Percentiles rank a stretch among this genome's conserved stretches.
Conservation (phyloP, 2,888 invertebrate genomes). For the Trypoxylon attenuatum region DNA sequence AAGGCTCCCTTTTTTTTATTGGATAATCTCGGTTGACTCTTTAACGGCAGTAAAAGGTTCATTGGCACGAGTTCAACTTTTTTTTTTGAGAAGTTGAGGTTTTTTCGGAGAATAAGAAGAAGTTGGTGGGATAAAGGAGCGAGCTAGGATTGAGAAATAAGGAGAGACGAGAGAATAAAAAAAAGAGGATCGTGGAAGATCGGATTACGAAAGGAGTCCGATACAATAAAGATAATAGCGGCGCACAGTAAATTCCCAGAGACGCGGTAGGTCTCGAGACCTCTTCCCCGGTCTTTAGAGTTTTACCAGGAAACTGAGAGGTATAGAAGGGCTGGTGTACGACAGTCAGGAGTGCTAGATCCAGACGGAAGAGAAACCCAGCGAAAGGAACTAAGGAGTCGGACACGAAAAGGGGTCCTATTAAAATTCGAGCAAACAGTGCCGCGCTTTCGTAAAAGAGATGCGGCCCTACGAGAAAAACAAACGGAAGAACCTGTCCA, state of each 20-base stretch:
- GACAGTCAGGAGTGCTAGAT: too few species aligned
- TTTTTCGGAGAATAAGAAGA: slow-evolving; percentile 2
- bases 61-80: background rate
- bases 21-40: too few species aligned
- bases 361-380: too few species aligned
- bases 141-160: background rate
- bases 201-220: too few species aligned
- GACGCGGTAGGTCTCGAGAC: background rate
- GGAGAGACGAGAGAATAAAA: slow-evolving; percentile 10
- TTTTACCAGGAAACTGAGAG: background rate
- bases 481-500: slow-evolving; percentile 50
- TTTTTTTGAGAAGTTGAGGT: background rate
- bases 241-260: background rate
- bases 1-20: too few species aligned
- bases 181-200: too few species aligned
- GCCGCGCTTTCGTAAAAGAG: slow-evolving; percentile 19
- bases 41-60: too few species aligned
- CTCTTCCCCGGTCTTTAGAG: background rate
- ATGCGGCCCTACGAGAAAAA: slow-evolving; percentile 38
- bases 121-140: too few species aligned
- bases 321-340: background rate
- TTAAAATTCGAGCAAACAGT: slow-evolving; percentile 47
- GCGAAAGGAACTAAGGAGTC: background rate
- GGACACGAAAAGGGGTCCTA: slow-evolving; percentile 24
- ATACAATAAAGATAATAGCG: background rate